Percentiles rank a stretch among this genome's conserved stretches.
phyloP scores from a whole-genome alignment of 2,888 invertebrate genomes.

The Agriopis aurantiaria region DNA sequence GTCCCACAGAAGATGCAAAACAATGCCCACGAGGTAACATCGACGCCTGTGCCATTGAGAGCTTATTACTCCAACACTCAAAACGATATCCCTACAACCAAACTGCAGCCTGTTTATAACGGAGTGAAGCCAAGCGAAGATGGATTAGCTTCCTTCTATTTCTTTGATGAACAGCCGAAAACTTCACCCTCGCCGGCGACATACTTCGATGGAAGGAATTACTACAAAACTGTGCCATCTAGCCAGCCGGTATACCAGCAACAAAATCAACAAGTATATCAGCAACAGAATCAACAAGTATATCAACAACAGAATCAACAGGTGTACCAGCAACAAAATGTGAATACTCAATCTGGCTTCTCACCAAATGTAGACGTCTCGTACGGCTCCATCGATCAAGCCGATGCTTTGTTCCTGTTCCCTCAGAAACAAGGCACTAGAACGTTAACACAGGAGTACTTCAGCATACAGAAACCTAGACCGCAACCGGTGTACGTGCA shows the following conservation, averaged over 20 bases:
- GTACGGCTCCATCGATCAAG: constrained; percentile 79
- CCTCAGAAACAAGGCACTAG: constrained; percentile 83
- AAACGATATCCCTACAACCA: constrained; percentile 84
- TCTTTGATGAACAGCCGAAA: constrained; percentile 88
- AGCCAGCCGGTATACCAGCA: constrained; percentile 60
- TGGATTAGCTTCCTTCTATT: constrained; percentile 88
- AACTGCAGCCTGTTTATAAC: constrained; percentile 81
- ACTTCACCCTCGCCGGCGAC: constrained; percentile 86
- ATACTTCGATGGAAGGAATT: constrained; percentile 79
- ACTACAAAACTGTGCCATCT: constrained; percentile 75
- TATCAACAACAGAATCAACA: constrained; percentile 60
- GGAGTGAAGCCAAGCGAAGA: constrained; percentile 71
- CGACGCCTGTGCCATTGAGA: constrained; percentile 88
- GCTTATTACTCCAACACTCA: constrained; percentile 87
- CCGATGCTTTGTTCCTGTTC: constrained; percentile 80
- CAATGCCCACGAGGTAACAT: constrained; percentile 77
- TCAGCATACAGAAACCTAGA: constrained; percentile 81
- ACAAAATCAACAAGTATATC: constrained; percentile 52
- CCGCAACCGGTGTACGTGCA: constrained; percentile 73
- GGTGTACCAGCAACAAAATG: constrained; percentile 64
- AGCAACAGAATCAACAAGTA: constrained; percentile 58
- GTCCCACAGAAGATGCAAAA: constrained; percentile 75
- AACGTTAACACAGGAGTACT: constrained; percentile 83
- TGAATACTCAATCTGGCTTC: constrained; percentile 69
- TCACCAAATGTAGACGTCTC: constrained; percentile 76